Conservation (phyloP, 2,113 vertebrate species). For the Leptobrachium leishanense region DNA sequence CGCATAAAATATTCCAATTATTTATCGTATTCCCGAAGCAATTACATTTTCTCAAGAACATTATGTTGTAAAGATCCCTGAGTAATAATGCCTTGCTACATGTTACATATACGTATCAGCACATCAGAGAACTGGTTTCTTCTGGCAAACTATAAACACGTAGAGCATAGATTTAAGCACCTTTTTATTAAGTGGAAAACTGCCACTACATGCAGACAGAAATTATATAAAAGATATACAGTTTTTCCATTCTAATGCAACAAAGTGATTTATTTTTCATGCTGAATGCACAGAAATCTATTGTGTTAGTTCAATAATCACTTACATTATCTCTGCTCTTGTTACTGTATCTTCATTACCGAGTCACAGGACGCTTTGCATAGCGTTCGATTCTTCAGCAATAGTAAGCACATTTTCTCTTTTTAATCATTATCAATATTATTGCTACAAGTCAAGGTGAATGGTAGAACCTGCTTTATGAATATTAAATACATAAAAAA, state of each 20-base stretch:
- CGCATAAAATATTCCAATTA: no score
- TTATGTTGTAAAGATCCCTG: no score
- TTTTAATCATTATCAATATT: conserved; percentile 1
- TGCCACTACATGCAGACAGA: neutral
- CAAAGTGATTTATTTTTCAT: neutral
- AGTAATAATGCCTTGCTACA: no score
- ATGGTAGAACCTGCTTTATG: conserved; percentile 8
- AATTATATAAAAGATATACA: neutral
- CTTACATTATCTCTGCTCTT: neutral
- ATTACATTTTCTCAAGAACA: no score
- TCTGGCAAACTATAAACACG: neutral
- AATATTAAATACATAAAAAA: conserved; percentile 31
- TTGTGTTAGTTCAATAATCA: neutral
- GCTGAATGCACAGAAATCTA: neutral
- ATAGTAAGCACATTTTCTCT: neutral
- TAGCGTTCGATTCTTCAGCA: neutral
- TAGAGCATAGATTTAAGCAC: neutral
- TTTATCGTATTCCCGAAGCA: no score
- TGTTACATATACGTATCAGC: no score
- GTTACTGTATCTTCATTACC: conserved; percentile 1
- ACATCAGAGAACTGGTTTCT: neutral
- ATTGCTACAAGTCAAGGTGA: neutral
- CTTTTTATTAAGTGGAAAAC: neutral
- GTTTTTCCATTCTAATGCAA: neutral
- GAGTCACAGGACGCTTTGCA: neutral